These are phyloP conservation scores for Halictus quadricinctus DNA, from an alignment of 2,888 invertebrate species.

Conservation along the genomic window DNA sequence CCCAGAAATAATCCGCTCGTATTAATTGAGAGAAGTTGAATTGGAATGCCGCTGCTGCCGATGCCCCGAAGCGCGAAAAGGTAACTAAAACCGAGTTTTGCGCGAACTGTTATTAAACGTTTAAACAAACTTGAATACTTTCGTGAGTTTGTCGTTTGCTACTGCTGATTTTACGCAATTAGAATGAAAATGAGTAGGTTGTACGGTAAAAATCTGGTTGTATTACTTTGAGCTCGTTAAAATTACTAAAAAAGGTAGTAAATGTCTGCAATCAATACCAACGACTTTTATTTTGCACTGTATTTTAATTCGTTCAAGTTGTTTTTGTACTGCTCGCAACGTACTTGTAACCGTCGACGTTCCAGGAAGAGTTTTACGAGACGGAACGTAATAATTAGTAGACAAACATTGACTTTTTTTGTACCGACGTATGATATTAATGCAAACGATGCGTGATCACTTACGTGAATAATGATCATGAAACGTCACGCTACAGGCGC, in stretches of 20 bases:
- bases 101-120: neutral
- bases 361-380: neutral
- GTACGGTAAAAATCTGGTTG: neutral
- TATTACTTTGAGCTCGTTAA: neutral
- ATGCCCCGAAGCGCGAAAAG: too few species aligned
- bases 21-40: constrained; percentile 55
- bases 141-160: neutral
- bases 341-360: neutral
- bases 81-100: neutral
- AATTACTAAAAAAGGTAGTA: neutral
- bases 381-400: neutral
- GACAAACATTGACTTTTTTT: neutral
- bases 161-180: neutral
- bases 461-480: neutral
- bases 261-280: neutral
- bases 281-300: neutral
- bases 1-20: constrained; percentile 58
- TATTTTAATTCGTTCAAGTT: neutral
- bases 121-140: neutral
- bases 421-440: neutral
- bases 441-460: neutral
- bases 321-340: neutral
- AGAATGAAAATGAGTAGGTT: too few species aligned
- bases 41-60: constrained; percentile 48
- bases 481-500: neutral